Evolutionary conservation across 2,797 vertebrate genomes (phyloP).

Genomic region (Cheirogaleus major): DNA sequence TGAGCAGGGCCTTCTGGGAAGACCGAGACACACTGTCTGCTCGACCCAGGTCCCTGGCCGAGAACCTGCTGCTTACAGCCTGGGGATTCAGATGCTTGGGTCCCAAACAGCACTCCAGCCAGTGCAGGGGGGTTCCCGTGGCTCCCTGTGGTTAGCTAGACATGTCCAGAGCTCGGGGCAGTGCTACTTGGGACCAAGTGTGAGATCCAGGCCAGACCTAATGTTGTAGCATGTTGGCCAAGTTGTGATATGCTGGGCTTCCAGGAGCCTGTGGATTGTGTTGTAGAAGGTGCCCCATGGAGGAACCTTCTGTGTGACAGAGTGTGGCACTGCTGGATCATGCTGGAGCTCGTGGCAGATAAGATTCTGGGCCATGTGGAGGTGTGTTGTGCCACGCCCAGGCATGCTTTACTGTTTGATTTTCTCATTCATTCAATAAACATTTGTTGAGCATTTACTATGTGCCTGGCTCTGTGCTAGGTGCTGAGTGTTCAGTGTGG

Average conservation of each 20-base stretch:
- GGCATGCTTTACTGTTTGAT: background rate
- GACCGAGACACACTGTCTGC: background rate
- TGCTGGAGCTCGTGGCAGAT: background rate
- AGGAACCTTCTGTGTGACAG: background rate
- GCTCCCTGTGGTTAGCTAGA: background rate
- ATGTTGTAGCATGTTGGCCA: rapidly evolving
- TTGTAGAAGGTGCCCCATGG: rapidly evolving
- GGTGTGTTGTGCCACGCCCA: rapidly evolving
- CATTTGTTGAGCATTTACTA: background rate
- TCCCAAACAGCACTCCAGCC: no score
- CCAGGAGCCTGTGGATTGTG: background rate
- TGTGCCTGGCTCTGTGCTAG: background rate
- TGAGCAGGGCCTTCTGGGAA: background rate
- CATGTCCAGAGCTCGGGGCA: background rate
- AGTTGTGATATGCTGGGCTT: background rate
- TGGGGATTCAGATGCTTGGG: background rate
- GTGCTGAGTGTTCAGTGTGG: background rate
- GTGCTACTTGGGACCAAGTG: background rate
- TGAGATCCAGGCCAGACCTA: background rate
- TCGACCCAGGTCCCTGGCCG: background rate
- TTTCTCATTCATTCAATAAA: background rate
- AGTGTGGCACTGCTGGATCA: no score
- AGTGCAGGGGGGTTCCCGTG: background rate
- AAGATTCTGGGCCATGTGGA: background rate
- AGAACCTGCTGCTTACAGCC: background rate